These are phyloP conservation scores for Cylindroiulus punctatus DNA, from an alignment of 2,888 invertebrate species.

Conservation along the genomic window DNA sequence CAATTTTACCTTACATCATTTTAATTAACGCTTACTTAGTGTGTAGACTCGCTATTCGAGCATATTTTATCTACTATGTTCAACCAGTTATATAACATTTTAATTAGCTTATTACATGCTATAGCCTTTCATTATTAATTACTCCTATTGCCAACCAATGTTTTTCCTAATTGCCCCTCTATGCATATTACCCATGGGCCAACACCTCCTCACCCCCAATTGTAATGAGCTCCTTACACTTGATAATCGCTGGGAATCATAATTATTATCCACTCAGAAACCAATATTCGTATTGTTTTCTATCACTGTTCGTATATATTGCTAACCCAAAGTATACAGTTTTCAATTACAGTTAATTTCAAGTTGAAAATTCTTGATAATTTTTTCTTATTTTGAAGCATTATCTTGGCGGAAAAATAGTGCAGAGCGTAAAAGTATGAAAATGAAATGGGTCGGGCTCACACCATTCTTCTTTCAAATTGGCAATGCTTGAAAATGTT, in stretches of 20 bases:
- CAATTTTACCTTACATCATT: slow-evolving; percentile 44
- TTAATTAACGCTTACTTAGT: slow-evolving; percentile 45
- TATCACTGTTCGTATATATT: slow-evolving; percentile 47
- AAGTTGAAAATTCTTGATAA: neutral
- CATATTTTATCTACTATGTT: slow-evolving; percentile 47
- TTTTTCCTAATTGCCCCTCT: slow-evolving; percentile 47
- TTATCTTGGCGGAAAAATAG: slow-evolving; percentile 1
- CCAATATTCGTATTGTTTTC: slow-evolving; percentile 47
- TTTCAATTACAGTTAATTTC: slow-evolving; percentile 30
- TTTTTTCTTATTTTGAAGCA: neutral
- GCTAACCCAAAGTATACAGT: slow-evolving; percentile 45
- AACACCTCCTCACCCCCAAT: slow-evolving; percentile 28
- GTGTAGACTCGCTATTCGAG: slow-evolving; percentile 47
- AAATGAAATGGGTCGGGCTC: neutral
- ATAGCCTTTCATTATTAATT: slow-evolving; percentile 45
- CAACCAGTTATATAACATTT: slow-evolving; percentile 47
- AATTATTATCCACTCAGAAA: slow-evolving; percentile 43
- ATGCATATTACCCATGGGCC: slow-evolving; percentile 47
- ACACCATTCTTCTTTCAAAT: neutral
- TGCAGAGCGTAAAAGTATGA: neutral
- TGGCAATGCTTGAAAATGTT: neutral
- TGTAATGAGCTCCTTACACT: neutral
- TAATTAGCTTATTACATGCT: slow-evolving; percentile 47
- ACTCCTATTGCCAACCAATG: slow-evolving; percentile 47
- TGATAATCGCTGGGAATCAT: slow-evolving; percentile 47